Conservation (phyloP, 1,140 invertebrate species). For the Pogonognathellus flavescens region DNA sequence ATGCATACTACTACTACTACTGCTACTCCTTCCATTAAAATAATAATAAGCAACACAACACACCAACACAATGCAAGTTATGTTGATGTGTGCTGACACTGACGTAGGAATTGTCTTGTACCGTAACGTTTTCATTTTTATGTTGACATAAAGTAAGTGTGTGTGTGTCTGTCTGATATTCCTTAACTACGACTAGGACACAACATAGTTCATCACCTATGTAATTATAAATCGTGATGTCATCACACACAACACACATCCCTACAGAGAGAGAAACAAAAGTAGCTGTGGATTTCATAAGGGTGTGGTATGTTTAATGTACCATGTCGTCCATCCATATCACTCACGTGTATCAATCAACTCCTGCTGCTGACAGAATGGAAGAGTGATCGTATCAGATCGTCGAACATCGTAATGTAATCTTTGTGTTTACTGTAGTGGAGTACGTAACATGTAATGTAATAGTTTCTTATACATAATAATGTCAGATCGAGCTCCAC, state of each 20-base stretch:
- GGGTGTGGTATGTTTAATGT: constrained; percentile 49
- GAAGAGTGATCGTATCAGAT: constrained; percentile 10
- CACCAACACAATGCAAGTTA: no score
- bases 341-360: constrained; percentile 38
- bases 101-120: no score
- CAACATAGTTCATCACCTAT: constrained; percentile 27
- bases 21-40: no score
- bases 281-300: constrained; percentile 35
- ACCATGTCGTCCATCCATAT: constrained; percentile 45
- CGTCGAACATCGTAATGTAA: background rate
- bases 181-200: background rate
- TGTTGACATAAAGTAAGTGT: no score
- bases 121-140: no score
- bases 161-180: no score
- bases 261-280: background rate
- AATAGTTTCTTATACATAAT: background rate
- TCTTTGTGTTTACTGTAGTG: background rate
- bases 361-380: constrained; percentile 38
- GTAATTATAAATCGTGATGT: constrained; percentile 43
- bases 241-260: constrained; percentile 14
- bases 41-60: no score
- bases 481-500: no score
- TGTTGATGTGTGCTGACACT: no score
- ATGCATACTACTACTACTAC: no score
- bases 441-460: background rate